Conservation (phyloP, 2,113 vertebrate genomes). For the Terrapene triunguis region DNA sequence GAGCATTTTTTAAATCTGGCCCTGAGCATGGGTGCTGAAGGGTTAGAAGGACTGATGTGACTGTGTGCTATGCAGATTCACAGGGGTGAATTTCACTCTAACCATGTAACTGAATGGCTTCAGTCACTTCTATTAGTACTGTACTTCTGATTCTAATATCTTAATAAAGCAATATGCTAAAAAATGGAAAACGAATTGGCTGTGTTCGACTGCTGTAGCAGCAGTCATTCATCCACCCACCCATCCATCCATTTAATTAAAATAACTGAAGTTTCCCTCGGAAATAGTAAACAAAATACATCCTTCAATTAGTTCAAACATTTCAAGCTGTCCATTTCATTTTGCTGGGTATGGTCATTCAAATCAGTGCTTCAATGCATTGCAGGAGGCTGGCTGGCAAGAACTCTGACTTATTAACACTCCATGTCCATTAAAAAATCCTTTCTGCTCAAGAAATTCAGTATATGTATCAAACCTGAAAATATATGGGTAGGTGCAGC, state of each 20-base stretch:
- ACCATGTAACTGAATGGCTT: conserved; percentile 4
- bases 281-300: conserved; percentile 71
- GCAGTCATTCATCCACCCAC: conserved; percentile 30
- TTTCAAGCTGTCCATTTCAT: conserved; percentile 63
- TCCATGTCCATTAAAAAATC: conserved; percentile 37
- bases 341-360: conserved; percentile 61
- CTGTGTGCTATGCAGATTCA: background rate
- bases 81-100: conserved; percentile 7
- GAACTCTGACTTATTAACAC: conserved; percentile 39
- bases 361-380: conserved; percentile 48
- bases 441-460: conserved; percentile 15
- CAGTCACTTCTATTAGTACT: conserved; percentile 35
- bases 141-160: conserved; percentile 13
- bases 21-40: conserved; percentile 33
- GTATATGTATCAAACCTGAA: conserved; percentile 2
- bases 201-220: conserved; percentile 43
- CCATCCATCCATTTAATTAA: conserved; percentile 64
- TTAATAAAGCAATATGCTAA: conserved; percentile 61
- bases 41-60: conserved; percentile 30
- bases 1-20: conserved; percentile 48
- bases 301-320: conserved; percentile 66
- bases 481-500: background rate
- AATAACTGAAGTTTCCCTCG: conserved; percentile 44
- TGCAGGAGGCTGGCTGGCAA: conserved; percentile 33
- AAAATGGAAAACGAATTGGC: conserved; percentile 71